Evolutionary conservation across 2,888 invertebrate genomes (phyloP).

Genomic region (Caenorhabditis imperialis): DNA sequence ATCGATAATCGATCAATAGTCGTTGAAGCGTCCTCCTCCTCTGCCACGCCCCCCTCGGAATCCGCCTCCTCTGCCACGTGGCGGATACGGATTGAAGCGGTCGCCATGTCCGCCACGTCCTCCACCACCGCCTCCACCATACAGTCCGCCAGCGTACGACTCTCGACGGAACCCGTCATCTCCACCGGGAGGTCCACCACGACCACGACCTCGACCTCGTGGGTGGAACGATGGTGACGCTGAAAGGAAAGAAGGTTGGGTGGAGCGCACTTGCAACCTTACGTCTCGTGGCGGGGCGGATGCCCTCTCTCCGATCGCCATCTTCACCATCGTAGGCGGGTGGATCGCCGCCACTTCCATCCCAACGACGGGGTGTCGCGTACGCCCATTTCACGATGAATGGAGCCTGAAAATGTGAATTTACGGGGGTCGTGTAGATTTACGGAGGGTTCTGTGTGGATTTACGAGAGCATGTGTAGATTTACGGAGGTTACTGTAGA

Average conservation of each 20-base stretch:
- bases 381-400: constrained; percentile 98
- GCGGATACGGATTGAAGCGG: constrained; percentile 20
- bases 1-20: constrained; percentile 14
- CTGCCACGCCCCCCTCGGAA: constrained; percentile 39
- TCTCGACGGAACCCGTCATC: constrained; percentile 29
- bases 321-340: constrained; percentile 21
- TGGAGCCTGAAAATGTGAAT: constrained; percentile 89
- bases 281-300: constrained; percentile 40
- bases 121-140: constrained; percentile 24
- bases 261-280: not conserved
- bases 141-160: constrained; percentile 18
- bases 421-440: no score
- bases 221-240: constrained; percentile 18
- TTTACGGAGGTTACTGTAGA: no score
- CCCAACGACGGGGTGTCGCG: constrained; percentile 76
- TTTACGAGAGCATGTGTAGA: no score
- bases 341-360: constrained; percentile 28
- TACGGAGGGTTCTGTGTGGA: no score
- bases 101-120: constrained; percentile 20
- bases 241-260: constrained; percentile 8
- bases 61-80: constrained; percentile 17
- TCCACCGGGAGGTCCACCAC: no score
- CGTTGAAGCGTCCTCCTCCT: constrained; percentile 36
- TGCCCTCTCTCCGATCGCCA: constrained; percentile 30
- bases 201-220: constrained; percentile 18